Percentiles rank a stretch among this genome's conserved stretches.
Conservation (phyloP, 1,140 invertebrate species). For the Nautilus pompilius region DNA sequence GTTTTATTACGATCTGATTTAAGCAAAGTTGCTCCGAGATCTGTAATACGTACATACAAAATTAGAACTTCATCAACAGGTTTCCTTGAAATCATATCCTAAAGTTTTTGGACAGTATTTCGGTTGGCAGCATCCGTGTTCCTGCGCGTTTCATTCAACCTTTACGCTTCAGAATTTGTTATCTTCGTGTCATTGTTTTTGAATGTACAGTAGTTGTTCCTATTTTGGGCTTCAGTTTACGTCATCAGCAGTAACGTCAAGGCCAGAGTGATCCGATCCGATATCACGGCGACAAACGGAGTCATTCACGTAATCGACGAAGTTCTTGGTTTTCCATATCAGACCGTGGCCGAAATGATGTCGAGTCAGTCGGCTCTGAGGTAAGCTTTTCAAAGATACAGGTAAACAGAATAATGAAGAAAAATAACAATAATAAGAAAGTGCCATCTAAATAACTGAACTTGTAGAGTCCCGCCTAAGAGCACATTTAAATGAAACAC, state of each 20-base stretch:
- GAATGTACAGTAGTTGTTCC: not conserved
- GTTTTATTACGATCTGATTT: not conserved
- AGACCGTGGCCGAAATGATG: constrained; percentile 31
- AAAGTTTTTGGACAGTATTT: too few relatives aligned
- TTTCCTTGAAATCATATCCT: too few relatives aligned
- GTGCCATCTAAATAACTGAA: too few relatives aligned
- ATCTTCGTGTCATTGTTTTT: too few relatives aligned
- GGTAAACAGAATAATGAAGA: not conserved
- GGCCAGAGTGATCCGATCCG: constrained; percentile 53
- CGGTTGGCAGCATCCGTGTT: too few relatives aligned
- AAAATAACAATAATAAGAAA: too few relatives aligned
- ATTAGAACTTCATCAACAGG: too few relatives aligned
- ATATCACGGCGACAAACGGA: constrained; percentile 62
- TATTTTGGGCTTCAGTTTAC: constrained; percentile 23
- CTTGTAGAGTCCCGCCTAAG: too few relatives aligned
- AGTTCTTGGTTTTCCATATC: constrained; percentile 52
- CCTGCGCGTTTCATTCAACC: too few relatives aligned
- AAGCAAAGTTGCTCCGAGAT: not conserved
- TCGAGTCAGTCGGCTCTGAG: constrained; percentile 16
- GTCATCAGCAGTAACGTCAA: constrained; percentile 38
- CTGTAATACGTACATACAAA: not conserved
- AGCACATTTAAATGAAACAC: too few relatives aligned
- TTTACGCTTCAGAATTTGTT: too few relatives aligned
- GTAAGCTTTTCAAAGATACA: constrained; percentile 12
- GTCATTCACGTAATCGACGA: constrained; percentile 62